These are phyloP conservation scores for Noctuana brunneofusca DNA, from an alignment of 2,888 invertebrate species.

Conservation along the genomic window DNA sequence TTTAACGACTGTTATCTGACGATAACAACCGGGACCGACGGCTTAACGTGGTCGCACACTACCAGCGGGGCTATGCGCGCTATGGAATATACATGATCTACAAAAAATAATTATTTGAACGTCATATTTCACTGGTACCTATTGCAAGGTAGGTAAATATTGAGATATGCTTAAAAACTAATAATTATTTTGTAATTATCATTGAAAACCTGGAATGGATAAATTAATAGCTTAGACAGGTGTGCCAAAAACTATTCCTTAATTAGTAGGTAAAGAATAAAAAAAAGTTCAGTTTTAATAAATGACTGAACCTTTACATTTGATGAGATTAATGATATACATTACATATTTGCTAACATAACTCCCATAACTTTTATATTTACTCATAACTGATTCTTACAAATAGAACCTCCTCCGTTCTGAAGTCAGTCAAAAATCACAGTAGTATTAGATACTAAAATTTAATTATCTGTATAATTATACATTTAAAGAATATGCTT, in stretches of 20 bases:
- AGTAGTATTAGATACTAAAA: constrained; percentile 1
- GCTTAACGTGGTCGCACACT: too few species aligned
- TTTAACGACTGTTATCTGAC: too few species aligned
- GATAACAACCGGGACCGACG: too few species aligned
- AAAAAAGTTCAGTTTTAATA: neutral
- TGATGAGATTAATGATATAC: neutral
- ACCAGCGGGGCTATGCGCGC: too few species aligned
- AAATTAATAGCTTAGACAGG: neutral
- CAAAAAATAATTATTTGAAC: too few species aligned
- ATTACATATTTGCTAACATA: neutral
- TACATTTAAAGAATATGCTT: neutral
- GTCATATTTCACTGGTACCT: too few species aligned
- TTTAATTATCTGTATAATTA: neutral
- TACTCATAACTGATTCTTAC: neutral
- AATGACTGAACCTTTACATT: neutral
- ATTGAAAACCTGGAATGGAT: neutral
- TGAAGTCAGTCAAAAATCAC: neutral
- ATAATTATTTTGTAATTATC: too few species aligned
- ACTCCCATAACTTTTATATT: neutral
- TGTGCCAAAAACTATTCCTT: neutral
- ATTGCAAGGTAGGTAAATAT: too few species aligned
- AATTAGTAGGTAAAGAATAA: neutral
- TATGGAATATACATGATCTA: too few species aligned
- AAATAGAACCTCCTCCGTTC: too few species aligned
- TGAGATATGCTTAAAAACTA: too few species aligned